Evolutionary conservation across 2,888 invertebrate species (phyloP).

Genomic region (Halocaridina rubra): DNA sequence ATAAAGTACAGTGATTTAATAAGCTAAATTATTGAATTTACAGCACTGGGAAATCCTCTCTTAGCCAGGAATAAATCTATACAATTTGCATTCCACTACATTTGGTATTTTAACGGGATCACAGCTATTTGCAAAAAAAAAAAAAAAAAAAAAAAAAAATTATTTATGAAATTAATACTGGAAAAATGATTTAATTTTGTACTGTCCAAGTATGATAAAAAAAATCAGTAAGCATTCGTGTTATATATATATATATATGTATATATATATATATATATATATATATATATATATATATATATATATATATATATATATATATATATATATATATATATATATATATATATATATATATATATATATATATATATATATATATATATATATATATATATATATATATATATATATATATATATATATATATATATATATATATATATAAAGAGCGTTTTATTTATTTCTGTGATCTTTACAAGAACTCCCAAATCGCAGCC

Average conservation of each 20-base stretch:
- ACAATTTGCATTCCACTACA: no score
- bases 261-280: conserved; percentile 12
- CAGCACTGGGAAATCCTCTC: no score
- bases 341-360: conserved; percentile 17
- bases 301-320: conserved; percentile 19
- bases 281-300: conserved; percentile 15
- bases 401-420: conserved; percentile 25
- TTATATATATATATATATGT: not conserved
- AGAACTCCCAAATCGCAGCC: no score
- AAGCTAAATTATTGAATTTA: no score
- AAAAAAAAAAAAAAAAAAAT: not conserved
- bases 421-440: conserved; percentile 40
- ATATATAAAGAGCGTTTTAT: no score
- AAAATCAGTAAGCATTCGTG: no score
- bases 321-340: conserved; percentile 20
- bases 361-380: conserved; percentile 32
- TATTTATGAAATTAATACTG: not conserved
- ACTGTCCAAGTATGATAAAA: no score
- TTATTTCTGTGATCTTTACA: no score
- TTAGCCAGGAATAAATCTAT: no score
- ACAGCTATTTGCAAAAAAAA: not conserved
- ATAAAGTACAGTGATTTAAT: no score
- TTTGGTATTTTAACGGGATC: no score
- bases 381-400: conserved; percentile 34
- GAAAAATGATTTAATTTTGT: not conserved